Base-by-base conservation (phyloP, 2,113 vertebrate genomes). In the Ailurus styani region DNA sequence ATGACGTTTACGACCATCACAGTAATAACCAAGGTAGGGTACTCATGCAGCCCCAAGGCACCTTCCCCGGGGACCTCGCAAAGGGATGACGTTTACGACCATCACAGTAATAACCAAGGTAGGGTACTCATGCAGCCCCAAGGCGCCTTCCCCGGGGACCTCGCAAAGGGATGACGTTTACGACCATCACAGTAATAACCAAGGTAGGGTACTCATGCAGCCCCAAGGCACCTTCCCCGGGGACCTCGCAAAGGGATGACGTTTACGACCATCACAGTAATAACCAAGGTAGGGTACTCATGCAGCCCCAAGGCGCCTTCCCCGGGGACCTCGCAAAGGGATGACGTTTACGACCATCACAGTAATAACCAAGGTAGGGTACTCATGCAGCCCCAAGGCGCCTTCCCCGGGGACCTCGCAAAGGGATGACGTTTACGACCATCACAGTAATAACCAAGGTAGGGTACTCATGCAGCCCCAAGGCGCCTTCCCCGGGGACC, bases 161-260 rank as follows among this genome's bases (percentile, higher is more conserved):
- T 15, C 0, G 34, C n/a, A n/a, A n/a, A n/a, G n/a, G 42, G 18
- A 1, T 21, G 12, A 3, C 3, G 40, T 29, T 5, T 47, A 4
- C 40, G 14, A 12, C 57, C 18, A 1, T 8, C 14, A 18, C 0
- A 10, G 93, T 9, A 4, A 18, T 7, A 13, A 23, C 5, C 0
- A 3, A 40, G 31, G 40, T 12, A 6, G 52, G 68, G 21, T 0
- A 7, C 11, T n/a, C 23, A 0, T 0, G 5, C 2, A 0, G 29
- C 29, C 78, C 21, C 31, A 9, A 6, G 14, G 15, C 7, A 2
- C 29, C 78, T 57, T 21, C 27, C 78, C 31, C 14, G 5, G 62
- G 79, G 6, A 7, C 66, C 54, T 15, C 0, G 34, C n/a, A n/a
- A n/a, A n/a, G n/a, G 42, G 18, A 1, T 21, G 12, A 3, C 3